Conservation (phyloP, 1,140 invertebrate genomes). For the Pseudomyrmex dendroicus region DNA sequence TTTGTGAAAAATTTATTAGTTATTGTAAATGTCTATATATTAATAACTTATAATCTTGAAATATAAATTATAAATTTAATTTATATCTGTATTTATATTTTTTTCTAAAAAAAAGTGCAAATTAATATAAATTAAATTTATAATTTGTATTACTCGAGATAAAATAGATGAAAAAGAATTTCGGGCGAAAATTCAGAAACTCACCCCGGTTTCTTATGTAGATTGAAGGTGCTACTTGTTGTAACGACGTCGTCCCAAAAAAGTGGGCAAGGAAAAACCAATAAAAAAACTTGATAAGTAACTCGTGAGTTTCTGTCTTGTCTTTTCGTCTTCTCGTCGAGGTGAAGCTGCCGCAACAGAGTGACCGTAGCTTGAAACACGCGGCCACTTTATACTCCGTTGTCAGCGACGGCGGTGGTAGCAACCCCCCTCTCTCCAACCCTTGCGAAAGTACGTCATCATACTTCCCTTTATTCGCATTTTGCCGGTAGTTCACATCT, state of each 20-base stretch:
- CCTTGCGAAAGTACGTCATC: not conserved
- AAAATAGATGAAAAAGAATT: no score
- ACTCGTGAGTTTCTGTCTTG: not conserved
- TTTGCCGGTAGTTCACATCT: not conserved
- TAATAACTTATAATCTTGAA: no score
- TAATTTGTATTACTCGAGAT: no score
- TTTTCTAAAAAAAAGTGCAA: not conserved
- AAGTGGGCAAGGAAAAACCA: no score
- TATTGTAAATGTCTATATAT: no score
- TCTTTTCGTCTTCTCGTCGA: slow-evolving; percentile 27
- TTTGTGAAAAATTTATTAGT: not conserved
- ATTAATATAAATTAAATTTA: no score
- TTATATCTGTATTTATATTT: not conserved
- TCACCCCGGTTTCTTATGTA: slow-evolving; percentile 7
- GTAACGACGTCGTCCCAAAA: no score
- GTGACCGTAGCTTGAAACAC: slow-evolving; percentile 82
- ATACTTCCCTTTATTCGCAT: not conserved
- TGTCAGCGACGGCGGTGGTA: slow-evolving; percentile 65
- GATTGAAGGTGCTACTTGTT: not conserved
- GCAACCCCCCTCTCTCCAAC: slow-evolving; percentile 36
- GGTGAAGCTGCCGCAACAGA: slow-evolving; percentile 73
- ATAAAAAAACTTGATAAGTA: slow-evolving; percentile 1
- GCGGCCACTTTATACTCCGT: slow-evolving; percentile 83
- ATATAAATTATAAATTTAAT: not conserved
- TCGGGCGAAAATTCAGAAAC: slow-evolving; percentile 6